Percentiles rank a stretch among this genome's conserved stretches.
Conservation (phyloP, 2,113 vertebrate species). For the Trogon surrucura region DNA sequence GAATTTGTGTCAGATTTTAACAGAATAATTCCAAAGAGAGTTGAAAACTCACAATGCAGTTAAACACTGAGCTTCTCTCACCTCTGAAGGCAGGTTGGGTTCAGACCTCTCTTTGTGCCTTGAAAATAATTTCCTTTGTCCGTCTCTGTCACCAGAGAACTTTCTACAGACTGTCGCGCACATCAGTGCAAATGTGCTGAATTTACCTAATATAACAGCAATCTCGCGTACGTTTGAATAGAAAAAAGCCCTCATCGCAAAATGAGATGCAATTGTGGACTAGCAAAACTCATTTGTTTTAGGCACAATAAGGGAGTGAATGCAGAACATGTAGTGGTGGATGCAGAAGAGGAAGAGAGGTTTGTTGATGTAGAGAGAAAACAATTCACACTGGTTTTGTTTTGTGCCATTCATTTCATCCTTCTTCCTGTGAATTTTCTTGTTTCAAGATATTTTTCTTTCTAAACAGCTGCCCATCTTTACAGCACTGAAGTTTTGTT, state of each 20-base stretch:
- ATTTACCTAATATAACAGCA: not conserved
- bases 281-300: not conserved
- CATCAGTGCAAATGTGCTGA: not conserved
- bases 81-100: not conserved
- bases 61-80: not conserved
- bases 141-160: not conserved
- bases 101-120: not conserved
- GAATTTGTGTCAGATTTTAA: not conserved
- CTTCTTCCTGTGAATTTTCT: not conserved
- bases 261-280: not conserved
- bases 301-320: not conserved
- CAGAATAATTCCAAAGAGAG: not conserved
- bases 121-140: not conserved
- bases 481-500: not conserved
- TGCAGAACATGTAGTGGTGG: not conserved
- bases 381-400: not conserved
- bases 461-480: not conserved
- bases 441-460: not conserved
- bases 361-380: not conserved
- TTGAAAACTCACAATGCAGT: not conserved
- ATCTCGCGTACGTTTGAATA: not conserved
- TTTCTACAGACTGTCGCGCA: not conserved
- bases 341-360: not conserved
- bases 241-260: not conserved
- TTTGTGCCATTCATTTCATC: not conserved